phyloP scores from a whole-genome alignment of 2,113 vertebrate genomes.

The Pangasianodon gigas region DNA sequence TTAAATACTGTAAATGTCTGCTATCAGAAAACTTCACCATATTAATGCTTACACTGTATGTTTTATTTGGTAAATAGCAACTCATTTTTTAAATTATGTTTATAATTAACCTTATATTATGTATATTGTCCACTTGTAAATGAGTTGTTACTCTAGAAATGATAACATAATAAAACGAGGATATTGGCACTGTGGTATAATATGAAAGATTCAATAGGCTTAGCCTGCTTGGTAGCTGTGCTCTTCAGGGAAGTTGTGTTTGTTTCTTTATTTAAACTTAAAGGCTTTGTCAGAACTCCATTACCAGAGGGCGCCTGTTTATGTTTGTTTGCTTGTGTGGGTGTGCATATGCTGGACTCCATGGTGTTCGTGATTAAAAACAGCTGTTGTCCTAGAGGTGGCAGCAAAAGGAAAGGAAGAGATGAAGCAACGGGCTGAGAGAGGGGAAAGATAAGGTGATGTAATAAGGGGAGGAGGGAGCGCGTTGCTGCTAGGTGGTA shows the following conservation, averaged over 20 bases:
- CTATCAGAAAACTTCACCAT: not conserved
- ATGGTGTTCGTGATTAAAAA: not conserved
- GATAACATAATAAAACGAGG: not conserved
- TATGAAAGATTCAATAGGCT: not conserved
- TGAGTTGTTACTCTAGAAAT: not conserved
- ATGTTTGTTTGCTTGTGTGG: not conserved
- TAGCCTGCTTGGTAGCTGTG: not conserved
- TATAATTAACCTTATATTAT: too few relatives aligned
- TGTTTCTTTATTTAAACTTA: not conserved
- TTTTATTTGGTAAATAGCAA: not conserved
- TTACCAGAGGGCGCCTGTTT: too few relatives aligned
- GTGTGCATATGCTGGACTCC: not conserved
- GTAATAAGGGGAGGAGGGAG: conserved; percentile 32
- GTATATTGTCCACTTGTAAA: not conserved
- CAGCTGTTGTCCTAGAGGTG: conserved; percentile 42
- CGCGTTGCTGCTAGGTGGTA: not conserved
- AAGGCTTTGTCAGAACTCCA: not conserved
- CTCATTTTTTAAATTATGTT: too few relatives aligned
- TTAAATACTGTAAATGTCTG: not conserved
- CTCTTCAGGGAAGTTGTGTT: not conserved
- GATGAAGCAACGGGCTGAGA: not conserved
- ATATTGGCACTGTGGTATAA: not conserved
- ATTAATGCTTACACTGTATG: not conserved
- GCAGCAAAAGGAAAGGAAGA: conserved; percentile 42
- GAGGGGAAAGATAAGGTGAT: conserved; percentile 38